These are phyloP conservation scores for Andrena cerasifolii DNA, from an alignment of 1,140 invertebrate species.

Conservation along the genomic window DNA sequence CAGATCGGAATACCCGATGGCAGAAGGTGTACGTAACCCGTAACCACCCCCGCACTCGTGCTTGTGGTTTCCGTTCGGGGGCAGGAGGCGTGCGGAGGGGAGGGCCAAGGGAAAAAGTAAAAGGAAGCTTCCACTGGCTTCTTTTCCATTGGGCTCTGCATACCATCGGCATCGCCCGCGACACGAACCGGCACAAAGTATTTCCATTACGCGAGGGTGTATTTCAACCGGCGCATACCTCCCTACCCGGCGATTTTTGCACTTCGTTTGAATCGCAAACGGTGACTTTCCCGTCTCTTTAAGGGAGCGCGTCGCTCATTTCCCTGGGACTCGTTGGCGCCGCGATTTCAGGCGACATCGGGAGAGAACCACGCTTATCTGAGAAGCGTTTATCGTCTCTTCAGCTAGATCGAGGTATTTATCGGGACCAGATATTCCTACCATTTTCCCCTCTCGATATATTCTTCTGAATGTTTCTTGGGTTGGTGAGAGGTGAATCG, in stretches of 20 bases:
- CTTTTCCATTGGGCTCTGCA: conserved; percentile 17
- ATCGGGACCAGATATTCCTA: too few species aligned
- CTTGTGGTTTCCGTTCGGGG: conserved; percentile 40
- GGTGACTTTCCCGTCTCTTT: conserved; percentile 30
- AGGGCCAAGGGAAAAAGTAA: conserved; percentile 4
- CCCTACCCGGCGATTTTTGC: conserved; percentile 59
- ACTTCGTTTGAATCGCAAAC: conserved; percentile 61
- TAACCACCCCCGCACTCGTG: conserved; percentile 41
- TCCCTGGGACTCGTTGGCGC: not conserved
- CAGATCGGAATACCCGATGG: conserved; percentile 48
- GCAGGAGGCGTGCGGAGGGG: not conserved
- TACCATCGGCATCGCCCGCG: conserved; percentile 51
- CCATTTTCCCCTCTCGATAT: too few species aligned
- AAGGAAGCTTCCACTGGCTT: conserved; percentile 50
- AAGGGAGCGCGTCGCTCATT: conserved; percentile 2
- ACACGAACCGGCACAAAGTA: conserved; percentile 63
- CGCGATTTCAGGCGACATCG: not conserved
- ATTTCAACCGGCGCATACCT: conserved; percentile 59
- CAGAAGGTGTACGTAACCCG: conserved; percentile 50
- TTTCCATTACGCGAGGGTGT: conserved; percentile 63
- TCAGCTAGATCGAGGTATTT: not conserved
- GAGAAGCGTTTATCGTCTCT: not conserved
- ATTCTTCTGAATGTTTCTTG: too few species aligned
- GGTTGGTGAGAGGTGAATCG: too few species aligned
- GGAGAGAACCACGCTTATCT: not conserved